Evolutionary conservation across 2,113 vertebrate species (phyloP), one percentile per base, ranked within the genome.

Genomic region (Chaenocephalus aceratus): DNA sequence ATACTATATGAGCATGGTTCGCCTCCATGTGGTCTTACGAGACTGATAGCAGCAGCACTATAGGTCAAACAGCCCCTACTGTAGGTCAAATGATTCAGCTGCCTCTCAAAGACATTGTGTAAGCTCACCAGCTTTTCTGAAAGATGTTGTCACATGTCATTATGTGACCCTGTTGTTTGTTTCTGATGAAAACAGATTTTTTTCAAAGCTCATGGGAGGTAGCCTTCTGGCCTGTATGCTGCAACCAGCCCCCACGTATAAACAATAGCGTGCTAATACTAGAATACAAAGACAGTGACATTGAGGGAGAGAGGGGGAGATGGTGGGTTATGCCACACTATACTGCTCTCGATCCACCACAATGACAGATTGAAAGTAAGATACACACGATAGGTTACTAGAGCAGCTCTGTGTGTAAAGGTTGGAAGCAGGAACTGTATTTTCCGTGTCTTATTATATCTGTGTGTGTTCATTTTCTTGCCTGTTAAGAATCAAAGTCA

Each of bases 181-280:
- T 85, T 87, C 67, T 30, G 23, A 91, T 88, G 75, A 83, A 82
- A 91, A 86, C 73, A 74, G 76, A 63, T 88, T 85, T 74, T 60
- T 68, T 82, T 10, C 10, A 59, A 75, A 70, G 63, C 89, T 86
- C 87, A 79, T 49, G 86, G 78, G 89, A 87, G 41, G 48, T 75
- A 75, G 87, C 91, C 86, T 91, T 89, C 83, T 88, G 82, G 80
- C 78, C 75, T 69, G 73, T 86, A 77, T 93, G 92, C 92, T 94
- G 93, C 89, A 93, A 77, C 88, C 80, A 86, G 79, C 81, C 82
- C 80, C 79, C 87, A 92, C 84, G 91, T 84, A 71, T 88, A 88
- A 87, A 78, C 72, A 83, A 83, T 67, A 67, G 60, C 3, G 72
- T 73, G 85, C 90, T 87, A 88, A 82, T 66, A 77, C 53, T 70